Evolutionary conservation across 2,113 vertebrate species (phyloP).

Genomic region (Cyprinodon tularosa): DNA sequence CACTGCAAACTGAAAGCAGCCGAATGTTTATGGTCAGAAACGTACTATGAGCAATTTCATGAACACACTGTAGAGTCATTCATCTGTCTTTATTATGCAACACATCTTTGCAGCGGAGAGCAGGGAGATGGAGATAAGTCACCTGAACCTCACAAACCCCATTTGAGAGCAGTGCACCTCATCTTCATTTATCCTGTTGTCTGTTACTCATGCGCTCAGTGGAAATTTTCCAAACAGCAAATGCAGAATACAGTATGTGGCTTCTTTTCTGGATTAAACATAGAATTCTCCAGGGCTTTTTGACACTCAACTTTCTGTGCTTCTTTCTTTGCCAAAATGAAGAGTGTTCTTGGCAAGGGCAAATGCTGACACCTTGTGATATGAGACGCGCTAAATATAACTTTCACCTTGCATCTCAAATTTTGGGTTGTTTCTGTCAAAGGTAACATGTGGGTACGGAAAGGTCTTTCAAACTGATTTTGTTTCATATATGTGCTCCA

Average conservation of each 20-base stretch:
- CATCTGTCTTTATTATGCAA: constrained; percentile 38
- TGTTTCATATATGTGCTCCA: constrained; percentile 1
- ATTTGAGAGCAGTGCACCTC: constrained; percentile 12
- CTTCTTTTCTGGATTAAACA: constrained; percentile 20
- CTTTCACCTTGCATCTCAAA: constrained; percentile 29
- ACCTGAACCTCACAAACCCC: constrained; percentile 26
- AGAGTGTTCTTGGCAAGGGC: constrained; percentile 11
- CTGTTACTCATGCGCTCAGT: not conserved
- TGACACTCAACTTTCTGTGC: constrained; percentile 9
- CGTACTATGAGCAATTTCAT: constrained; percentile 20
- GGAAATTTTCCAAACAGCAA: not conserved
- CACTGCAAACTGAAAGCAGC: constrained; percentile 21
- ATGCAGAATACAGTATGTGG: not conserved
- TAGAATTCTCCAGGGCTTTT: constrained; percentile 5
- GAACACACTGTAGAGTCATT: not conserved
- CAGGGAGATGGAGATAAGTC: constrained; percentile 28
- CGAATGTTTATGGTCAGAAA: constrained; percentile 25
- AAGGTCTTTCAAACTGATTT: not conserved
- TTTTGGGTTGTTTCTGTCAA: constrained; percentile 9
- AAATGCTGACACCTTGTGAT: constrained; percentile 26
- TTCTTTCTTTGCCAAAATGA: constrained; percentile 4
- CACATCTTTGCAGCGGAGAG: constrained; percentile 30
- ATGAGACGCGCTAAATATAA: constrained; percentile 27
- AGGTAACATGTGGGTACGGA: not conserved
- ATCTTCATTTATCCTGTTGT: constrained; percentile 31